These are phyloP conservation scores for Cirrhinus molitorella DNA, from an alignment of 2,797 vertebrate genomes.

Conservation along the genomic window DNA sequence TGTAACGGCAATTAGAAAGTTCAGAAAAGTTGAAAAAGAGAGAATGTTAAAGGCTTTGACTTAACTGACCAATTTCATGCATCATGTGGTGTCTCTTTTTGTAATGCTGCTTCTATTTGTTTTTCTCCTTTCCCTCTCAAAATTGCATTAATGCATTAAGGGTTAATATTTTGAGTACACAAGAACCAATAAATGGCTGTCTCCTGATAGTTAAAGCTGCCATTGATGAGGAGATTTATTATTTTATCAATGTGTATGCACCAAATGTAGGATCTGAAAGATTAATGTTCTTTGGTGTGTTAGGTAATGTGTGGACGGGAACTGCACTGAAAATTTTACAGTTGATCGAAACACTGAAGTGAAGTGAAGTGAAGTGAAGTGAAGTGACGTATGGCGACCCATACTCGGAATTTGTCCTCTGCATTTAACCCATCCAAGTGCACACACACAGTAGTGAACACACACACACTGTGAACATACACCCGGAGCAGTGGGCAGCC, in stretches of 20 bases:
- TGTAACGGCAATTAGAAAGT: neutral
- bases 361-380: too few species aligned
- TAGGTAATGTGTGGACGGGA: neutral
- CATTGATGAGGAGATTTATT: neutral
- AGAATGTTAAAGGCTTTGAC: neutral
- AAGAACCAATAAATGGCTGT: neutral
- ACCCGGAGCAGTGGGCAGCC: too few species aligned
- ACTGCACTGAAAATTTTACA: neutral
- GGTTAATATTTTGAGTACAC: neutral
- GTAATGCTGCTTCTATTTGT: neutral
- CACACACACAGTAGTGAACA: too few species aligned
- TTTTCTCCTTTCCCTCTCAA: too few species aligned
- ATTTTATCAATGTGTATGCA: neutral
- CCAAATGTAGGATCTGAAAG: neutral
- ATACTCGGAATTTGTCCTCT: too few species aligned
- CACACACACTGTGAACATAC: too few species aligned
- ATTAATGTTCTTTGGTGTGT: neutral
- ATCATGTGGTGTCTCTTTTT: neutral
- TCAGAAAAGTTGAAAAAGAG: neutral
- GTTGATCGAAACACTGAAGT: neutral
- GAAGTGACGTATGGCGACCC: too few species aligned
- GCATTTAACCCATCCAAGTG: too few species aligned
- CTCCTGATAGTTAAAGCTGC: neutral
- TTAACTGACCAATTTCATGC: neutral
- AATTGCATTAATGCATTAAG: too few species aligned